A percentile compares a stretch with the other conserved stretches of the same genome.
Evolutionary conservation across 1,140 invertebrate genomes (phyloP).

Genomic region (Calycopis cecrops): DNA sequence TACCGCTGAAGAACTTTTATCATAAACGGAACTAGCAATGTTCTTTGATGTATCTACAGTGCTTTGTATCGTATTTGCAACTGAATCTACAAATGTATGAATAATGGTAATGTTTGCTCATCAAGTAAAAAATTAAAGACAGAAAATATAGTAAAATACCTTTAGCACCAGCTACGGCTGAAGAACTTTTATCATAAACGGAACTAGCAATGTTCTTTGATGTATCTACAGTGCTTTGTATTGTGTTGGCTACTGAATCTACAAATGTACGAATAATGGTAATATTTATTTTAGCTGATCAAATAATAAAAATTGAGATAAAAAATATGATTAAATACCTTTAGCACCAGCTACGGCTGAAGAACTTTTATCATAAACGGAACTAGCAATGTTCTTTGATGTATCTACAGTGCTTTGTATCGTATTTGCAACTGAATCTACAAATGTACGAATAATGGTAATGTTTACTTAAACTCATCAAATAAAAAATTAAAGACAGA

Average conservation of each 20-base stretch:
- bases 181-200: constrained; percentile 34
- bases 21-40: constrained; percentile 25
- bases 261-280: background rate
- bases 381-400: constrained; percentile 24
- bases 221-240: constrained; percentile 27
- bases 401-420: constrained; percentile 30
- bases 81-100: constrained; percentile 29
- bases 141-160: constrained; percentile 17
- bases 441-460: constrained; percentile 19
- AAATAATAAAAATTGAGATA: background rate
- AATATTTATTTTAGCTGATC: too few relatives aligned
- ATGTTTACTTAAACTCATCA: background rate
- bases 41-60: constrained; percentile 30
- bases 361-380: constrained; percentile 29
- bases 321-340: constrained; percentile 17
- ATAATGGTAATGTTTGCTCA: constrained; percentile 2
- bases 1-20: constrained; percentile 28
- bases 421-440: constrained; percentile 29
- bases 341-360: constrained; percentile 26
- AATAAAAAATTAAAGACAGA: background rate
- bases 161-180: constrained; percentile 33
- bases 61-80: constrained; percentile 26
- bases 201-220: constrained; percentile 36
- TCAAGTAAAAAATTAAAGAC: too few relatives aligned
- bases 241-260: constrained; percentile 7